Percentiles rank a stretch among this genome's conserved stretches.
Conservation (phyloP, 2,888 invertebrate genomes). For the Allophyes oxyacanthae region DNA sequence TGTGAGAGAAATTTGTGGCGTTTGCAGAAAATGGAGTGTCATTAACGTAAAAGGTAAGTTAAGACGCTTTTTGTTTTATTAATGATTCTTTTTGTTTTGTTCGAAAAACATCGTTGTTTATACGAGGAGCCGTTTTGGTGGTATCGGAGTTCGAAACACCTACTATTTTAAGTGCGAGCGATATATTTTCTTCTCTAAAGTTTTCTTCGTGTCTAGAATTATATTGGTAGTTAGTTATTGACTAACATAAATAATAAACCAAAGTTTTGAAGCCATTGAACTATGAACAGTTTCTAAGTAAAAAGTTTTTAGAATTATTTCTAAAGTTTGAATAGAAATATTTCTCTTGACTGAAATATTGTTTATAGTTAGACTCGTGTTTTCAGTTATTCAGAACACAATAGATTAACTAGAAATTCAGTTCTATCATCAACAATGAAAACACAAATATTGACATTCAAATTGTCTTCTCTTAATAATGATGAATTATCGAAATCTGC, state of each 20-base stretch:
- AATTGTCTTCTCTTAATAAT: too few species aligned
- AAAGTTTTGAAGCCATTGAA: constrained; percentile 16
- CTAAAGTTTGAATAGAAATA: constrained; percentile 1
- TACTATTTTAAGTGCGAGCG: constrained; percentile 7
- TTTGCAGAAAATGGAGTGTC: constrained; percentile 77
- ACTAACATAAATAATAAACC: constrained; percentile 21
- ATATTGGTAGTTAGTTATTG: constrained; percentile 15
- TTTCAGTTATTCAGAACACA: too few species aligned
- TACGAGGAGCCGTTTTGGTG: constrained; percentile 6
- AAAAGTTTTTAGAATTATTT: constrained; percentile 14
- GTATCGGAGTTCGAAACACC: constrained; percentile 11
- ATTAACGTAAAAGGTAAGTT: constrained; percentile 80
- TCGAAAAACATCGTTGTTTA: constrained; percentile 31
- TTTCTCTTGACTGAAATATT: too few species aligned
- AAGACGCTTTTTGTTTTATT: constrained; percentile 63
- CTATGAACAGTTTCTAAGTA: constrained; percentile 11
- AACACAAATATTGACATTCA: too few species aligned
- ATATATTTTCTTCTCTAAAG: constrained; percentile 24
- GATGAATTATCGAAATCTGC: too few species aligned
- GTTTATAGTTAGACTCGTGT: too few species aligned
- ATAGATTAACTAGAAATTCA: too few species aligned
- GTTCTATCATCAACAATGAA: too few species aligned
- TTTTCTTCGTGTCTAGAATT: constrained; percentile 23
- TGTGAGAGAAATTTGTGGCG: constrained; percentile 61
- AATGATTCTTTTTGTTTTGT: constrained; percentile 68